A percentile compares a stretch with the other conserved stretches of the same genome.
Evolutionary conservation across 2,797 vertebrate genomes (phyloP).

Genomic region (Mormyrops boulengeri): DNA sequence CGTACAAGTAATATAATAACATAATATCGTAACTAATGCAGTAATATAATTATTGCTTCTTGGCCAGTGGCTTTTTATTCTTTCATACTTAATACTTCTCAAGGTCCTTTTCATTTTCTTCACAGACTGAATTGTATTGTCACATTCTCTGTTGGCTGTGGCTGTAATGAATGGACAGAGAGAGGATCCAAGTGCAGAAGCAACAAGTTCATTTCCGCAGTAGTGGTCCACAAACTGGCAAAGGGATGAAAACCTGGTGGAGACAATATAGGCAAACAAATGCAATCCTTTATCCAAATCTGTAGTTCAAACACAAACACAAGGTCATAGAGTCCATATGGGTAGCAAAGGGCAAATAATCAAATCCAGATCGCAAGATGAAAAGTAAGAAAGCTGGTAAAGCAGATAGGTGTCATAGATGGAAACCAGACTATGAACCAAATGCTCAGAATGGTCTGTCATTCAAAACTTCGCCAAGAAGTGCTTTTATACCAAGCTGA

Average conservation of each 20-base stretch:
- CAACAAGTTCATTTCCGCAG: background rate
- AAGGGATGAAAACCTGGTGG: background rate
- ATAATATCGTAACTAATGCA: background rate
- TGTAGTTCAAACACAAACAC: background rate
- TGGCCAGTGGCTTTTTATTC: background rate
- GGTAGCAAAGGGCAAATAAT: background rate
- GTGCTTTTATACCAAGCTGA: background rate
- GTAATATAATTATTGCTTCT: background rate
- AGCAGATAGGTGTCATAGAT: background rate
- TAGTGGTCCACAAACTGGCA: background rate
- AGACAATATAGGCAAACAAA: background rate
- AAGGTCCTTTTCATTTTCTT: slow-evolving; percentile 1
- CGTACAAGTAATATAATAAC: background rate
- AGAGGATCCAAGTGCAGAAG: background rate
- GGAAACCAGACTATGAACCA: background rate
- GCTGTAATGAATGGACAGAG: background rate
- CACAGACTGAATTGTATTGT: background rate
- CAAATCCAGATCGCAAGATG: background rate
- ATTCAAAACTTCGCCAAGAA: background rate
- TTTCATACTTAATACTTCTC: background rate
- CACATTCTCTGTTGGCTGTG: background rate
- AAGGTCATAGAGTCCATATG: background rate
- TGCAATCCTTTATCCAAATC: background rate
- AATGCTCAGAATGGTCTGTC: background rate
- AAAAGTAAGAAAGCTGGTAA: background rate